phyloP scores from a whole-genome alignment of 2,888 invertebrate species.

The Drosophila mettleri region DNA sequence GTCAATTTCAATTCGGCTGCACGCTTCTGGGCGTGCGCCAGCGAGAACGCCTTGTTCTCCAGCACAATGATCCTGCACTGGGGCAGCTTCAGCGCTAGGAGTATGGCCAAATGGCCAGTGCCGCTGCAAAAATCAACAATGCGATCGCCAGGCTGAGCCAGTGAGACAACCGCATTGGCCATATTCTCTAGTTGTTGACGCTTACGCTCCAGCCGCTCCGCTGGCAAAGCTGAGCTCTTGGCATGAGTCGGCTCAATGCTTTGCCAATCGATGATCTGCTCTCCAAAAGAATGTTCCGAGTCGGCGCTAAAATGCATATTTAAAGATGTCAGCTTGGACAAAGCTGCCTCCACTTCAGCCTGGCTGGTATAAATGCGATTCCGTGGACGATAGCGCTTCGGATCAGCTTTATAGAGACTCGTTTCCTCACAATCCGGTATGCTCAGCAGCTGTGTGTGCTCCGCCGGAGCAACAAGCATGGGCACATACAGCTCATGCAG shows the following conservation, averaged over 20 bases:
- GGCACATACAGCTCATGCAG: conserved; percentile 71
- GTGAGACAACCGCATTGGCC: conserved; percentile 89
- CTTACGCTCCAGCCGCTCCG: conserved; percentile 90
- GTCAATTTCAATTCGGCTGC: conserved; percentile 88
- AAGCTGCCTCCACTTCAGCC: conserved; percentile 88
- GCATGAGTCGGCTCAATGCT: conserved; percentile 90
- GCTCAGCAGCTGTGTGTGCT: conserved; percentile 43
- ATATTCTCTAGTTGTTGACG: conserved; percentile 95
- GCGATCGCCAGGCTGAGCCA: conserved; percentile 88
- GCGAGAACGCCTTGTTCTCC: conserved; percentile 96
- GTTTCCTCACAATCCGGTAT: conserved; percentile 79
- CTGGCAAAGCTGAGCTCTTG: conserved; percentile 91
- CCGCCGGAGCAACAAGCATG: conserved; percentile 37
- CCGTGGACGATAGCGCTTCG: conserved; percentile 90
- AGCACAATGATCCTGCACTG: conserved; percentile 91
- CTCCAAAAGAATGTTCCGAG: conserved; percentile 62
- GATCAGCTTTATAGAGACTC: conserved; percentile 88
- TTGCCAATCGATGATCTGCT: conserved; percentile 88
- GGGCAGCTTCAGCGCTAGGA: conserved; percentile 92
- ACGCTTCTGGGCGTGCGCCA: conserved; percentile 90
- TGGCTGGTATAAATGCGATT: conserved; percentile 91
- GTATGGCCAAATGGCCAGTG: conserved; percentile 95
- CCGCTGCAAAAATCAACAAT: conserved; percentile 98
- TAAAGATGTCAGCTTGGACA: conserved; percentile 79
- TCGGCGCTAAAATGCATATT: conserved; percentile 75